A percentile compares a stretch with the other conserved stretches of the same genome.
phyloP scores from a whole-genome alignment of 1,140 invertebrate genomes.

The Delia radicum region DNA sequence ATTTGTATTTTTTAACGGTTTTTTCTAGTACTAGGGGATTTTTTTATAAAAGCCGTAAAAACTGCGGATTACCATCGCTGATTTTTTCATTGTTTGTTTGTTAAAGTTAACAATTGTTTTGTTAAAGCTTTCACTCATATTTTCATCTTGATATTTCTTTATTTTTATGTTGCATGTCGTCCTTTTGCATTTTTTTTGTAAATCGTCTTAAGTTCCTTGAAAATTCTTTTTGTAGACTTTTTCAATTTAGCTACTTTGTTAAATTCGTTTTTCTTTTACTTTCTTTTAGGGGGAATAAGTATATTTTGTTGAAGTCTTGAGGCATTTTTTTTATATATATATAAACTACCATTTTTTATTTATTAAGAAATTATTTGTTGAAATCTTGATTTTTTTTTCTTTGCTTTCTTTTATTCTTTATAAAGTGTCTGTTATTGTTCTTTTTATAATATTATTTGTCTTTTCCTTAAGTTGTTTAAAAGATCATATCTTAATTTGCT shows the following conservation, averaged over 20 bases:
- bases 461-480: not conserved
- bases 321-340: not conserved
- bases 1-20: not conserved
- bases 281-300: not conserved
- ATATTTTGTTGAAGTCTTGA: not conserved
- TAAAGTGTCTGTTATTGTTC: constrained; percentile 26
- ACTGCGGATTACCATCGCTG: constrained; percentile 56
- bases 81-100: constrained; percentile 30
- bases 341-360: no score
- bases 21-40: not conserved
- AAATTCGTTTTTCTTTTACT: constrained; percentile 9
- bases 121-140: not conserved
- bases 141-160: not conserved
- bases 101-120: constrained; percentile 26
- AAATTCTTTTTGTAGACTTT: constrained; percentile 13
- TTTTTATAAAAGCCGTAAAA: constrained; percentile 51
- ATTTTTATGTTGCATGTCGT: constrained; percentile 10
- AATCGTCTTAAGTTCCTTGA: not conserved
- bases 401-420: not conserved
- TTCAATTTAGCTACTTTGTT: constrained; percentile 26
- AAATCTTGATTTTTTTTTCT: constrained; percentile 7
- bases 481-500: constrained; percentile 21
- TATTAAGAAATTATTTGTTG: constrained; percentile 17
- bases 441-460: constrained; percentile 15
- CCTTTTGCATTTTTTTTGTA: constrained; percentile 11